Evolutionary conservation across 2,888 invertebrate species (phyloP).

Genomic region (Volucella bombylans): DNA sequence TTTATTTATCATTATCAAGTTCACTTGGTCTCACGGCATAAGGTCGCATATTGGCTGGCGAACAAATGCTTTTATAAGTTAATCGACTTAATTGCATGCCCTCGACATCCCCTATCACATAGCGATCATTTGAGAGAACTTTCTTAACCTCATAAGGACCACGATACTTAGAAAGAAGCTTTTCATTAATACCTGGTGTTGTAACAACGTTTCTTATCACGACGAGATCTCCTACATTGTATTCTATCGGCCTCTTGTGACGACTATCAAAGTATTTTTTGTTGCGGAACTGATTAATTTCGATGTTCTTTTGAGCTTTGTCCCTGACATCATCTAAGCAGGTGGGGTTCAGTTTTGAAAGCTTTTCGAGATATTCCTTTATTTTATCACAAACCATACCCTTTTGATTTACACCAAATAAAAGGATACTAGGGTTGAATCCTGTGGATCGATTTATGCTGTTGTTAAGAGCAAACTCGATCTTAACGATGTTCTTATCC

Average conservation of each 20-base stretch:
- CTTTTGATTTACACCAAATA: conserved; percentile 76
- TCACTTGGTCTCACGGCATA: no score
- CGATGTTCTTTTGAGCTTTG: not conserved
- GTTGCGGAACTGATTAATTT: not conserved
- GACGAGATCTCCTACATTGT: no score
- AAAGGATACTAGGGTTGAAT: conserved; percentile 75
- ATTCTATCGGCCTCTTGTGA: conserved; percentile 4
- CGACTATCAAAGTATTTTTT: conserved; percentile 3
- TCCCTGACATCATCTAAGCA: not conserved
- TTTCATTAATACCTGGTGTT: no score
- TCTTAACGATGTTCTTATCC: conserved; percentile 3
- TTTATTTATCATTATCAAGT: no score
- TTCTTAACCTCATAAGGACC: no score
- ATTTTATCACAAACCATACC: conserved; percentile 71
- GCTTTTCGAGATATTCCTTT: conserved; percentile 39
- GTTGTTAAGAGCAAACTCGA: conserved; percentile 73
- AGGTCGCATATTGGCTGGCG: no score
- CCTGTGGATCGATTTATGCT: conserved; percentile 75
- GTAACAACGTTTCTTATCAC: no score
- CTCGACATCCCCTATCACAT: no score
- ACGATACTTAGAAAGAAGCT: no score
- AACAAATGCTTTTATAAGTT: no score
- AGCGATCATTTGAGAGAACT: no score
- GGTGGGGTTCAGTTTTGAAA: not conserved
- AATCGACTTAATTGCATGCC: no score